These are phyloP conservation scores for Mobula hypostoma DNA, from an alignment of 2,113 vertebrate genomes.

Conservation along the genomic window DNA sequence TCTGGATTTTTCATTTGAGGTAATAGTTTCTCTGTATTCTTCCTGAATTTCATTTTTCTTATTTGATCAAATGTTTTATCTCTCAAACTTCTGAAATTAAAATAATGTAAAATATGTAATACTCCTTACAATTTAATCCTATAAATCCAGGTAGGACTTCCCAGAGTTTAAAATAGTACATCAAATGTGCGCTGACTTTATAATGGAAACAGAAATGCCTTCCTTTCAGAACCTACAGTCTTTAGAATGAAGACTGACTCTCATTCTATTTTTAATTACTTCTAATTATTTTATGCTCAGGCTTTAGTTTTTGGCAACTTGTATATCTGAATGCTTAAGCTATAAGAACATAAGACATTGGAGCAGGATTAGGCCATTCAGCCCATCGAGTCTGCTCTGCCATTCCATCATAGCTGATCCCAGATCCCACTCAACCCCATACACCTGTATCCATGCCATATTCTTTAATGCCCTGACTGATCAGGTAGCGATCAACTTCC, in stretches of 20 bases:
- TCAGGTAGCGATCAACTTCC: too few species aligned
- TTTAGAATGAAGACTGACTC: not conserved
- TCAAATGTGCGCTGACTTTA: too few species aligned
- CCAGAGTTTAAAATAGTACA: too few species aligned
- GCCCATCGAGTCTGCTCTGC: too few species aligned
- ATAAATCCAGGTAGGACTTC: not conserved
- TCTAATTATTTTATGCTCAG: not conserved
- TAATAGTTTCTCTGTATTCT: not conserved
- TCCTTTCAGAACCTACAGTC: too few species aligned
- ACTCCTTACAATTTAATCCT: not conserved
- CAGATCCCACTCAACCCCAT: too few species aligned
- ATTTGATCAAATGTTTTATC: not conserved
- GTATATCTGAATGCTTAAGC: not conserved
- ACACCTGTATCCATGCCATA: too few species aligned
- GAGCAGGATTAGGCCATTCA: too few species aligned
- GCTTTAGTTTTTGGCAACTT: not conserved
- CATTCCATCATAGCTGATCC: too few species aligned
- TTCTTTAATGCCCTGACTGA: too few species aligned
- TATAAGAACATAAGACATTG: too few species aligned
- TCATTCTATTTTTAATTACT: not conserved
- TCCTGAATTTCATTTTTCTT: not conserved
- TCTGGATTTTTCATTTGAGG: not conserved
- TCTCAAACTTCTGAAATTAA: not conserved
- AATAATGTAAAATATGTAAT: not conserved
- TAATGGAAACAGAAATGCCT: too few species aligned